Percentiles rank a stretch among this genome's conserved stretches.
Evolutionary conservation across 2,113 vertebrate species (phyloP).

Genomic region (Tautogolabrus adspersus): DNA sequence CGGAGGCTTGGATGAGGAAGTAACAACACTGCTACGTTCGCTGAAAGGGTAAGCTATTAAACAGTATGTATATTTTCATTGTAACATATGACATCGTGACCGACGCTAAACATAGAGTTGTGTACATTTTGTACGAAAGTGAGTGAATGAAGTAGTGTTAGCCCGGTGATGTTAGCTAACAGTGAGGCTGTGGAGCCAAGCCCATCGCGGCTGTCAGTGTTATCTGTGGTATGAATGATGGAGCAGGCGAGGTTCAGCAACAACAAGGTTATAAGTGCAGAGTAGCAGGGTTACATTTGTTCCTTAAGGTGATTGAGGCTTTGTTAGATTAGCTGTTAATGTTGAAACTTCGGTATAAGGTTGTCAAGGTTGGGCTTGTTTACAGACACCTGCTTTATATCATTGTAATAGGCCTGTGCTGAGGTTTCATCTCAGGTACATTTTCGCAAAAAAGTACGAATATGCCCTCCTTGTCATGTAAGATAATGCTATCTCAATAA

Average conservation of each 20-base stretch:
- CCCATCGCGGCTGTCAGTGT: conserved; percentile 46
- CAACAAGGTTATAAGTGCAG: background rate
- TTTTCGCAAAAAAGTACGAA: background rate
- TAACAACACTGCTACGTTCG: conserved; percentile 16
- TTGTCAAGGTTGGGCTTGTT: background rate
- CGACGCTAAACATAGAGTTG: background rate
- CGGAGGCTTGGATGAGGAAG: conserved; percentile 72
- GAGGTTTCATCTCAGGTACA: background rate
- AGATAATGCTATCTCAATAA: background rate
- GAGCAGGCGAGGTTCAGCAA: conserved; percentile 12
- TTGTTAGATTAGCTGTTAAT: background rate
- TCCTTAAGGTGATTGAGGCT: background rate
- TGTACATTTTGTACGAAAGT: background rate
- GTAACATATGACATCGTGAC: background rate
- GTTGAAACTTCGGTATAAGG: background rate
- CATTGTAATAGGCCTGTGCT: conserved; percentile 22
- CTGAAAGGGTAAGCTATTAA: conserved; percentile 16
- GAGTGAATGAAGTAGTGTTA: background rate
- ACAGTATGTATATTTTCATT: conserved; percentile 41
- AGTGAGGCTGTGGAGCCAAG: conserved; percentile 38
- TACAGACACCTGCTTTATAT: conserved; percentile 31
- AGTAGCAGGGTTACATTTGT: fast-evolving
- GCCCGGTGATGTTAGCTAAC: conserved; percentile 37
- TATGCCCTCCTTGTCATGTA: background rate
- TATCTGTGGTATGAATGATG: conserved; percentile 45